Evolutionary conservation across 2,113 vertebrate species (phyloP), one percentile per base, ranked within the genome.

Genomic region (human (Homo sapiens)): DNA sequence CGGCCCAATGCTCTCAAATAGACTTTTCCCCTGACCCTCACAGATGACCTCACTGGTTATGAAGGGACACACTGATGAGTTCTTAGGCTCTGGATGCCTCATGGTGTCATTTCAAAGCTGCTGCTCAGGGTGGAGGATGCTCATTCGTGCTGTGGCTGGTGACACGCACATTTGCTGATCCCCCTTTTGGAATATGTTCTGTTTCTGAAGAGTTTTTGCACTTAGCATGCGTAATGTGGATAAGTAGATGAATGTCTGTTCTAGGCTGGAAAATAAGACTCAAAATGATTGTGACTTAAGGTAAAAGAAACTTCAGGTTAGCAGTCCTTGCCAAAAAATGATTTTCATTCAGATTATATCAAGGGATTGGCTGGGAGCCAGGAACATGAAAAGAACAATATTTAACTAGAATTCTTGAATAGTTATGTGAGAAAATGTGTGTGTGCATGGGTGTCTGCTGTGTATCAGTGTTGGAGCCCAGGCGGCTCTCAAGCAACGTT

Each of bases 91-190:
- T 32, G 4, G 6, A 35, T 0, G 5, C 35, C 40, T n/a, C 6
- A 0, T 2, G 10, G 18, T 4, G 14, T 22, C 32, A 7, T 38
- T 40, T 43, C 0, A 0, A 3, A 45, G 3, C 83, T 20, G 0
- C 86, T 23, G 16, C 8, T 50, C 4, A 0, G 3, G 14, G 38
- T 4, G 14, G 83, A 6, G 25, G 38, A 2, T 5, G 38, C 30
- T 9, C 2, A 0, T 10, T 8, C 3, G 6, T 5, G 0, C 40
- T 0, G 4, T 1, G 7, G 61, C 88, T 16, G 20, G 80, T 11
- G 10, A 38, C 0, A 4, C 1, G 2, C 17, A 32, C 22, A 1
- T 35, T 50, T 30, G 55, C 22, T 12, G 23, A 0, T 9, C 9
- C 14, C 10, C 8, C 32, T 30, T 10, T 0, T 17, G 57, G 43